A percentile compares a stretch with the other conserved stretches of the same genome.
Evolutionary conservation across 2,113 vertebrate species (phyloP).

Genomic region (Hyaena hyaena): DNA sequence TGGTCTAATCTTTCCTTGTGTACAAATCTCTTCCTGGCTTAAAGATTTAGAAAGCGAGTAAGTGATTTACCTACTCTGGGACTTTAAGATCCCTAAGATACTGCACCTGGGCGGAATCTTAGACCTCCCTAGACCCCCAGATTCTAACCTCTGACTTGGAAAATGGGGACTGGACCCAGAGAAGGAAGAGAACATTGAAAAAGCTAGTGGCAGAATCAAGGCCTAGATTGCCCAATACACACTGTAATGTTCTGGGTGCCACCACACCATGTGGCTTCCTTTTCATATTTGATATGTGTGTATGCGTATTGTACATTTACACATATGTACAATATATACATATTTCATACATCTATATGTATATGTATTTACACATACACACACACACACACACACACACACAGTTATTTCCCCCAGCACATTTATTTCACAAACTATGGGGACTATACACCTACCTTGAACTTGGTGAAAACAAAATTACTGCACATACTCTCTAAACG

Average conservation of each 20-base stretch:
- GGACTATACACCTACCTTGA: neutral
- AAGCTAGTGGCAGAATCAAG: neutral
- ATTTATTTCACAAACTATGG: neutral
- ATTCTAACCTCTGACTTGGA: neutral
- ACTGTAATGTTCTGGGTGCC: neutral
- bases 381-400: neutral
- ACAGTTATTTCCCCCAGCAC: neutral
- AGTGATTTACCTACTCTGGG: neutral
- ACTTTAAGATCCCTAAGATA: neutral
- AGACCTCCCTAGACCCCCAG: neutral
- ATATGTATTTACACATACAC: neutral
- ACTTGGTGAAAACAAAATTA: neutral
- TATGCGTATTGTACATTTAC: neutral
- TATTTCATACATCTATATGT: neutral
- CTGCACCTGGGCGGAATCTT: neutral
- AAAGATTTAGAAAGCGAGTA: neutral
- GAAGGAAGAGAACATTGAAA: neutral
- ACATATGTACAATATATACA: neutral
- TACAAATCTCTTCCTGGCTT: neutral
- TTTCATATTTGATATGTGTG: neutral
- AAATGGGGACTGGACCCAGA: neutral
- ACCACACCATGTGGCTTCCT: neutral
- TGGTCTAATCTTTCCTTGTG: neutral
- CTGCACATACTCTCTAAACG: neutral
- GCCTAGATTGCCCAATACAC: neutral